These are phyloP conservation scores for Cepaea hortensis DNA, from an alignment of 2,888 invertebrate species.

Conservation along the genomic window DNA sequence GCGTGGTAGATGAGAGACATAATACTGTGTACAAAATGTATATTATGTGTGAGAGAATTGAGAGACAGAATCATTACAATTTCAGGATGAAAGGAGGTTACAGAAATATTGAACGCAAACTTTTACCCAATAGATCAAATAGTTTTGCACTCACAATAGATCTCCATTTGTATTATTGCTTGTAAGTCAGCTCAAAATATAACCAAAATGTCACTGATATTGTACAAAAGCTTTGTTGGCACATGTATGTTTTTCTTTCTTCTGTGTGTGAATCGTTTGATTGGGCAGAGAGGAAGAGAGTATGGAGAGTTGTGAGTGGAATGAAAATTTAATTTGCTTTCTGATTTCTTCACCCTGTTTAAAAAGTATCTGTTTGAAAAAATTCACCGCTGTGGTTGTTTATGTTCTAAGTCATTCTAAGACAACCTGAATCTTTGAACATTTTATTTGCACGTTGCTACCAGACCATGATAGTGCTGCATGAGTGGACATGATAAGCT, in stretches of 20 bases:
- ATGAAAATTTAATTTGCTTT: constrained; percentile 7
- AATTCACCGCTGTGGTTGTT: too few species aligned
- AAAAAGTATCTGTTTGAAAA: neutral
- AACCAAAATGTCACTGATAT: neutral
- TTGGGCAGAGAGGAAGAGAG: too few species aligned
- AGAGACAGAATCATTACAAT: neutral
- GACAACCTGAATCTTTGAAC: too few species aligned
- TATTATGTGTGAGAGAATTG: neutral
- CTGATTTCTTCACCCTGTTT: neutral
- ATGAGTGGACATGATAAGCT: too few species aligned
- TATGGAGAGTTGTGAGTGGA: constrained; percentile 7
- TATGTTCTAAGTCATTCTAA: too few species aligned
- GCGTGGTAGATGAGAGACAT: neutral
- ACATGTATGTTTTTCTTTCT: neutral
- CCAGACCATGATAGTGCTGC: too few species aligned
- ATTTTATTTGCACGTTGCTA: too few species aligned
- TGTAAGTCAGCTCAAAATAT: constrained; percentile 14
- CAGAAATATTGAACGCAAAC: neutral
- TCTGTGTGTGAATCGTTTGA: too few species aligned
- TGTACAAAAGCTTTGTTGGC: constrained; percentile 1
- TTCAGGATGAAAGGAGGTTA: neutral
- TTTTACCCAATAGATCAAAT: constrained; percentile 13
- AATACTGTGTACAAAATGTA: neutral
- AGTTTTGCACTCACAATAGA: neutral
- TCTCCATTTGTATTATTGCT: constrained; percentile 15